Evolutionary conservation across 2,888 invertebrate species (phyloP).

Genomic region (Hypena proboscidalis): DNA sequence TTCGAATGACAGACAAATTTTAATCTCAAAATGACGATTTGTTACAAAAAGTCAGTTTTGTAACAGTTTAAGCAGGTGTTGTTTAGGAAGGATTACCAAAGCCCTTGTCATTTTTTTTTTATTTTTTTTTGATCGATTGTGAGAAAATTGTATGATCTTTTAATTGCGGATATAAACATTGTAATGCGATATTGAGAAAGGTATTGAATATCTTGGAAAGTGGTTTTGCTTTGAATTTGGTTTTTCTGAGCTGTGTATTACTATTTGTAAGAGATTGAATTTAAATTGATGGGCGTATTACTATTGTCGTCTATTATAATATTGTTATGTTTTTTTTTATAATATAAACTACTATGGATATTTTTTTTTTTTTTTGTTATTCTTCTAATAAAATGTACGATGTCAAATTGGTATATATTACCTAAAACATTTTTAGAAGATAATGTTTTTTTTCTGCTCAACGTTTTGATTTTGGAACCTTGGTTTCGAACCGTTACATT

Average conservation of each 20-base stretch:
- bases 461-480: too few species aligned
- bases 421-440: too few species aligned
- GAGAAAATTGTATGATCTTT: slow-evolving; percentile 28
- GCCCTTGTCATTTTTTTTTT: slow-evolving; percentile 33
- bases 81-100: slow-evolving; percentile 33
- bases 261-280: slow-evolving; percentile 6
- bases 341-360: too few species aligned
- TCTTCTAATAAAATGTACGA: too few species aligned
- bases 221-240: not conserved
- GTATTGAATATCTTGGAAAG: slow-evolving; percentile 1
- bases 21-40: slow-evolving; percentile 56
- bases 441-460: too few species aligned
- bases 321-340: too few species aligned
- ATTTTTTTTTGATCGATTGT: slow-evolving; percentile 44
- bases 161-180: slow-evolving; percentile 31
- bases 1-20: slow-evolving; percentile 52
- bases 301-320: not conserved
- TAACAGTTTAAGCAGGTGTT: slow-evolving; percentile 42
- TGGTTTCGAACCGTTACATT: too few species aligned
- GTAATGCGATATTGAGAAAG: slow-evolving; percentile 6
- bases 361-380: too few species aligned
- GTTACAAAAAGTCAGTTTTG: slow-evolving; percentile 37
- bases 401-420: too few species aligned
- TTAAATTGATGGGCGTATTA: slow-evolving; percentile 3
- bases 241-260: not conserved